These are phyloP conservation scores for Acanthosoma haemorrhoidale DNA, from an alignment of 2,888 invertebrate species.

Conservation along the genomic window DNA sequence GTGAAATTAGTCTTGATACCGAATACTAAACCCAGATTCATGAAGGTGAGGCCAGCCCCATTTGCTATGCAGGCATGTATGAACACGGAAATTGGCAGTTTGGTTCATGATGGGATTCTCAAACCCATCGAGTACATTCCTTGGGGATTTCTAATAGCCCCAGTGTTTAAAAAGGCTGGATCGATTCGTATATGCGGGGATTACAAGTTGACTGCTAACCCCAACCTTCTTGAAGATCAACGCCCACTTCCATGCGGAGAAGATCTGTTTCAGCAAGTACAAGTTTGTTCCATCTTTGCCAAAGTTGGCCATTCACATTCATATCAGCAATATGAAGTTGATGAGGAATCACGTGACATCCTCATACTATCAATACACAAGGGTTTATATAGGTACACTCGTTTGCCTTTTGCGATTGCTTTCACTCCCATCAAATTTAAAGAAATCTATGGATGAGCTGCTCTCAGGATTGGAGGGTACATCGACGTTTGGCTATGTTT, in stretches of 20 bases:
- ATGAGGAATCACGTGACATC: constrained; percentile 43
- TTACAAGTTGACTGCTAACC: constrained; percentile 17
- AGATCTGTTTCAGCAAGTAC: constrained; percentile 28
- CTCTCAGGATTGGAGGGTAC: constrained; percentile 43
- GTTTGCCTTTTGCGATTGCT: constrained; percentile 43
- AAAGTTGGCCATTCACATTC: constrained; percentile 32
- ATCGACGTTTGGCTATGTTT: no score
- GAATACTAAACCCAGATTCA: constrained; percentile 40
- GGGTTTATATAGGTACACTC: constrained; percentile 42
- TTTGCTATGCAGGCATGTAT: constrained; percentile 41
- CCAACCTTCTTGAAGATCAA: constrained; percentile 26
- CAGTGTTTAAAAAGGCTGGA: constrained; percentile 44
- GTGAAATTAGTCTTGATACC: constrained; percentile 31
- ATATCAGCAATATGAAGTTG: constrained; percentile 40
- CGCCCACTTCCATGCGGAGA: constrained; percentile 35
- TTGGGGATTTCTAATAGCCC: constrained; percentile 45
- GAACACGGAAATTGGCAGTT: constrained; percentile 41
- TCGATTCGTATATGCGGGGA: constrained; percentile 42
- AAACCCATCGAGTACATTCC: no score
- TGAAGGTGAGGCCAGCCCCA: constrained; percentile 41
- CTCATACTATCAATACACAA: constrained; percentile 45
- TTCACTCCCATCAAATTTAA: constrained; percentile 40
- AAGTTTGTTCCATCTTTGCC: constrained; percentile 38
- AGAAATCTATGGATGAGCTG: constrained; percentile 43
- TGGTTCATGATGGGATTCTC: no score